These are phyloP conservation scores for Biston stratarius DNA, from an alignment of 2,888 invertebrate species.

Conservation along the genomic window DNA sequence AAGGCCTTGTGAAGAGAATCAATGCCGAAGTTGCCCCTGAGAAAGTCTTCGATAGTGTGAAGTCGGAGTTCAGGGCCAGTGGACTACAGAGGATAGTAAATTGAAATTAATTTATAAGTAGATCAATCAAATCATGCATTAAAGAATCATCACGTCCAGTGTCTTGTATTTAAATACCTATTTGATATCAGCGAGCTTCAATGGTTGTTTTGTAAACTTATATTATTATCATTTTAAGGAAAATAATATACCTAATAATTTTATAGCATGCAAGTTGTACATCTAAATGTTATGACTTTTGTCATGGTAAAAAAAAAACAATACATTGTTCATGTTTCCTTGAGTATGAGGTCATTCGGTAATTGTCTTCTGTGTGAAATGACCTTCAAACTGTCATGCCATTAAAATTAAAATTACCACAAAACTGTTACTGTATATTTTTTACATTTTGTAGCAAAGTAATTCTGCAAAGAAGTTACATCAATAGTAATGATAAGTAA, in stretches of 20 bases:
- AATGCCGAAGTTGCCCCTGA: constrained; percentile 90
- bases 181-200: constrained; percentile 25
- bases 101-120: constrained; percentile 56
- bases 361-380: constrained; percentile 3
- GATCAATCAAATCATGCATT: constrained; percentile 47
- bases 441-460: neutral
- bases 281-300: neutral
- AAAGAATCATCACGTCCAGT: constrained; percentile 29
- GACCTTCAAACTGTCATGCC: constrained; percentile 1
- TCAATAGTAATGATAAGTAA: neutral
- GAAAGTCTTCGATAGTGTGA: constrained; percentile 88
- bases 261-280: neutral
- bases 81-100: constrained; percentile 64
- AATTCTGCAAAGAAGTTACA: neutral
- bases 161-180: constrained; percentile 26
- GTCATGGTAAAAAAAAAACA: neutral
- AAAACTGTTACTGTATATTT: neutral
- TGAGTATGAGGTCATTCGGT: constrained; percentile 4
- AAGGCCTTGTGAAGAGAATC: constrained; percentile 90
- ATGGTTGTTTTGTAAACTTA: constrained; percentile 17
- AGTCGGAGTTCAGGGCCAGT: constrained; percentile 77
- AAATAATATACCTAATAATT: neutral
- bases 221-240: constrained; percentile 2
- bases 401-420: neutral
- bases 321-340: constrained; percentile 5